Evolutionary conservation across 1,140 invertebrate species (phyloP).

Genomic region (Platyura marginata): DNA sequence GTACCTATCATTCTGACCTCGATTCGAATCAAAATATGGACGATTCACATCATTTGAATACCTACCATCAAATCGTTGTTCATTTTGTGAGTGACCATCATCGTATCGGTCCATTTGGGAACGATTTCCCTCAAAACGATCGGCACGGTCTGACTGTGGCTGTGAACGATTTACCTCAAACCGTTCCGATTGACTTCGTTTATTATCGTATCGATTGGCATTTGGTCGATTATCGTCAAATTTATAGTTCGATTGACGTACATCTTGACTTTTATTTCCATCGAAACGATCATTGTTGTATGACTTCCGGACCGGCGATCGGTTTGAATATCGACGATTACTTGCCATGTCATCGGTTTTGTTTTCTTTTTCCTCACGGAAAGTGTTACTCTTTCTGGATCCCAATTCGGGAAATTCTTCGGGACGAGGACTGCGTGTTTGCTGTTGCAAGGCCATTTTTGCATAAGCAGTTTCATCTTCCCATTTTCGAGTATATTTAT

Average conservation of each 20-base stretch:
- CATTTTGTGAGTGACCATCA: not conserved
- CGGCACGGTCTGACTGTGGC: not conserved
- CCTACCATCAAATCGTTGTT: not conserved
- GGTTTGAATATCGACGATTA: not conserved
- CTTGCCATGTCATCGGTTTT: slow-evolving; percentile 9
- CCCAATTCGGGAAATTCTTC: slow-evolving; percentile 25
- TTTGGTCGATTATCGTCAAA: not conserved
- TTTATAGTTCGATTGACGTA: not conserved
- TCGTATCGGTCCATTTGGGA: not conserved
- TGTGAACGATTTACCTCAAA: not conserved
- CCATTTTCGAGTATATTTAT: slow-evolving; percentile 81
- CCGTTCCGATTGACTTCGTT: not conserved
- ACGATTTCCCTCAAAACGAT: not conserved
- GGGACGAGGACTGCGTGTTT: slow-evolving; percentile 16
- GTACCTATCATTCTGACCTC: not conserved
- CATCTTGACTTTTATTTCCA: too few relatives aligned
- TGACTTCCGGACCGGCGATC: not conserved
- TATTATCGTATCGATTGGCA: not conserved
- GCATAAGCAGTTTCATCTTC: slow-evolving; percentile 77
- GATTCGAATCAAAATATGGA: too few relatives aligned
- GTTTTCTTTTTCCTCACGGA: slow-evolving; percentile 20
- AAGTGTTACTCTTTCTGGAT: slow-evolving; percentile 5
- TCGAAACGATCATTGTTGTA: not conserved
- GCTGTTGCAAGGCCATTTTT: slow-evolving; percentile 20
- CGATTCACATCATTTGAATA: not conserved